These are phyloP conservation scores for Epinephelus malabaricus DNA, from an alignment of 2,797 vertebrate species.

Conservation along the genomic window DNA sequence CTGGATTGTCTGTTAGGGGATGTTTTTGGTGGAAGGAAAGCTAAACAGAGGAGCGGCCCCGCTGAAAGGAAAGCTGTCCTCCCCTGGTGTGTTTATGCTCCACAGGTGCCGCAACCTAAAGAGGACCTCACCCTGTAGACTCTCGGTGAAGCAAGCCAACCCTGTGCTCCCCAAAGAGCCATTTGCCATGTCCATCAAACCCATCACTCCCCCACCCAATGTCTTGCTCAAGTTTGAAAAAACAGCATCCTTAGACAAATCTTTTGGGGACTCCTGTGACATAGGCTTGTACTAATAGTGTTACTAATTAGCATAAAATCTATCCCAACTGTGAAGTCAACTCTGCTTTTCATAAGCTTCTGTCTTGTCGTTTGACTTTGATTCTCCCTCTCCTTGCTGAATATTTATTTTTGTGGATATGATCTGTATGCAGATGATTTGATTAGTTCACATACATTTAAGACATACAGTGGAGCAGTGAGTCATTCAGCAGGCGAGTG, in stretches of 20 bases:
- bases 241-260: neutral
- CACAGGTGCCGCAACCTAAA: slow-evolving; percentile 74
- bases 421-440: slow-evolving; percentile 21
- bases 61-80: slow-evolving; percentile 78
- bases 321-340: neutral
- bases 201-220: neutral
- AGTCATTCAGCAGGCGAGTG: neutral
- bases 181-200: slow-evolving; percentile 53
- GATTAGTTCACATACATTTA: slow-evolving; percentile 1
- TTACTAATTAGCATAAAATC: neutral
- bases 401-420: neutral
- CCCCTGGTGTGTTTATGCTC: slow-evolving; percentile 77
- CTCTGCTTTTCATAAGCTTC: neutral
- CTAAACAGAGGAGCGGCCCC: slow-evolving; percentile 73
- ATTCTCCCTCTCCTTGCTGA: neutral
- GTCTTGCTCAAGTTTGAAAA: slow-evolving; percentile 26
- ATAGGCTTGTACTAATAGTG: neutral
- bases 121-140: slow-evolving; percentile 61
- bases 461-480: neutral
- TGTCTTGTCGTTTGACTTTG: neutral
- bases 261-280: neutral
- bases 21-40: slow-evolving; percentile 80
- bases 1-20: slow-evolving; percentile 81
- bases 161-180: slow-evolving; percentile 27
- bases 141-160: slow-evolving; percentile 43